Percentiles rank a stretch among this genome's conserved stretches.
These are phyloP conservation scores for Apostichopus californicus DNA, from an alignment of 35 echinoderm and acorn worm genomes.

Conservation along the genomic window DNA sequence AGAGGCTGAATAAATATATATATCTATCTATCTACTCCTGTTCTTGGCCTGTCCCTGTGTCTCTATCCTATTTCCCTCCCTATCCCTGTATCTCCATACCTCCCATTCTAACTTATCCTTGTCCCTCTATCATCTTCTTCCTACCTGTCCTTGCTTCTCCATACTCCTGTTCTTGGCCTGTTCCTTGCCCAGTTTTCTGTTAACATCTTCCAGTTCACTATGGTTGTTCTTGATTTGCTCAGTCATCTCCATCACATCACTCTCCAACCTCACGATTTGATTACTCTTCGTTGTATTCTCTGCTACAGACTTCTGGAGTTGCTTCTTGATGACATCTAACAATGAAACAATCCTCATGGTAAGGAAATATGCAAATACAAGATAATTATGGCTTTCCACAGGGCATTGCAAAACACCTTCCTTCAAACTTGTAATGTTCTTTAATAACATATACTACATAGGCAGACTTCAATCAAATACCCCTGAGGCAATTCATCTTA, in stretches of 20 bases:
- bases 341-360: not conserved
- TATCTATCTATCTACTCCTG: not conserved
- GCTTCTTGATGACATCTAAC: constrained; percentile 57
- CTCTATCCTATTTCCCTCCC: not conserved
- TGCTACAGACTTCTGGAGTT: constrained; percentile 59
- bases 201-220: constrained; percentile 63
- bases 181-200: constrained; percentile 87
- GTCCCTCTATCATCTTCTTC: not conserved
- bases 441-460: no score
- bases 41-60: not conserved
- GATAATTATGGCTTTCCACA: no score
- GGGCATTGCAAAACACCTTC: no score
- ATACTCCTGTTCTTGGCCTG: constrained; percentile 89
- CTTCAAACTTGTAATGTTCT: no score
- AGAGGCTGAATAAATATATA: not conserved
- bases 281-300: constrained; percentile 64
- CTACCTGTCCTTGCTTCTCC: not conserved
- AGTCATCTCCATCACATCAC: constrained; percentile 67
- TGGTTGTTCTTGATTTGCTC: constrained; percentile 69
- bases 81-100: not conserved
- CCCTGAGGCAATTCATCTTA: no score
- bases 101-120: not conserved
- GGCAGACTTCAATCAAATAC: no score
- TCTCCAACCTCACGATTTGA: constrained; percentile 72
- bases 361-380: no score